Conservation (phyloP, 2,888 invertebrate genomes). For the Geotrupes spiniger region DNA sequence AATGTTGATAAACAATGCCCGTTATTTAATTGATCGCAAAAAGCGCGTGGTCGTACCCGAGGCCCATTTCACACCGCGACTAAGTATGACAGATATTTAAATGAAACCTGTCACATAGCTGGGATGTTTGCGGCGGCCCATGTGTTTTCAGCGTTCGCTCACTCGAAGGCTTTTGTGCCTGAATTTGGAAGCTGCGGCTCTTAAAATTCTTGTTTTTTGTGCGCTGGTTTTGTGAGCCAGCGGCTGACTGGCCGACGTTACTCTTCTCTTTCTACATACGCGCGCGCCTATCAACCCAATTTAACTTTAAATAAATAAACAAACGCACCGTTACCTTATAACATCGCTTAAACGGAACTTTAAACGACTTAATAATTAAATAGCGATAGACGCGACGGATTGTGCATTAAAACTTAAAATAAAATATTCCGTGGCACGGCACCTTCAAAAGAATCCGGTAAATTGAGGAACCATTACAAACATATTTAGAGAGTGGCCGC, state of each 20-base stretch:
- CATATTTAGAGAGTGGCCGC: slow-evolving; percentile 41
- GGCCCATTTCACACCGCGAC: slow-evolving; percentile 21
- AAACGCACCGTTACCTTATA: background rate
- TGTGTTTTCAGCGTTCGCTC: slow-evolving; percentile 27
- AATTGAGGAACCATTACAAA: slow-evolving; percentile 47
- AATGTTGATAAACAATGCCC: slow-evolving; percentile 20
- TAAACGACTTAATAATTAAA: background rate
- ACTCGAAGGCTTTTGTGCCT: slow-evolving; percentile 31
- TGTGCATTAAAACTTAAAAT: slow-evolving; percentile 6
- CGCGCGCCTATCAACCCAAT: background rate
- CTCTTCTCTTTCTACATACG: slow-evolving; percentile 2
- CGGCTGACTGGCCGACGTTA: slow-evolving; percentile 18
- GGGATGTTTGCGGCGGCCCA: slow-evolving; percentile 36
- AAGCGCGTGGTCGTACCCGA: slow-evolving; percentile 10
- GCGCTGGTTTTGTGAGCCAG: slow-evolving; percentile 26
- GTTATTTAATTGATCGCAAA: slow-evolving; percentile 23
- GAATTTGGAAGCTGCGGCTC: slow-evolving; percentile 34
- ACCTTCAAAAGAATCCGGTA: slow-evolving; percentile 35
- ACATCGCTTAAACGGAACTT: background rate
- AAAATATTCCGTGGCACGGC: slow-evolving; percentile 20
- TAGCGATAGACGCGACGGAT: background rate
- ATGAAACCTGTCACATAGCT: slow-evolving; percentile 41
- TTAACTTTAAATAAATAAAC: slow-evolving; percentile 7
- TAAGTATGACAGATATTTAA: slow-evolving; percentile 36
- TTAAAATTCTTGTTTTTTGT: slow-evolving; percentile 36